Base-by-base conservation (phyloP, 2,888 invertebrate genomes). In the Apoda limacodes region DNA sequence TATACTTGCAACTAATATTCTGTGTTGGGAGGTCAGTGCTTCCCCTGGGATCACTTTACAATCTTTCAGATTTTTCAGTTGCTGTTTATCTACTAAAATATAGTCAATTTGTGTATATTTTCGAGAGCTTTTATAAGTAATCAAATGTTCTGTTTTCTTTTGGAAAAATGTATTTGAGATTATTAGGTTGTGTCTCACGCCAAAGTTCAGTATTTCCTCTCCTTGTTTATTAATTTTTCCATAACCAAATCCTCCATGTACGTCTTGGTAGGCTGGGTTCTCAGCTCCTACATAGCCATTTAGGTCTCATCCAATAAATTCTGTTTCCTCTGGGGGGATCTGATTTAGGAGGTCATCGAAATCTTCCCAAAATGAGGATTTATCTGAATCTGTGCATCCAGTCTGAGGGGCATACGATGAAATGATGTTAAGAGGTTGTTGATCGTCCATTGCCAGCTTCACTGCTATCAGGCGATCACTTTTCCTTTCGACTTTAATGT, bases 41-140 rank as follows among this genome's bases (percentile, higher is more conserved):
- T 43, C 38, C 4, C 39, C 40, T 1, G 39, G 43, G 3, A 41
- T 41, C 1, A 40, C 40, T 26, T 45, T 45, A 23, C 45, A 42
- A 17, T 40, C 40, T 20, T 24, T 40, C 9, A 22, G 28, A 5
- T 10, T 5, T 4, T 22, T 28, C 6, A 27, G 17, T 5, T 11
- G 6, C 4, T n/a, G n/a, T 4, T 11, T 22, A 11, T 35, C 26
- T 4, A 28, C 5, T 3, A 40, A 9, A 2, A 43, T 28, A 23
- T 26, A 40, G 15, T 43, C 40, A 15, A 40, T 39, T 22, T 43
- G 39, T 1, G 40, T 29, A 2, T 2, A 12, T 3, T 22, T 2
- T 2, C 12, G 15, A 6, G 30, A 33, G 14, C 45, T 37, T 24
- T 34, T 38, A 9, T 40, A 44, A 1, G 38, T 36, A 2, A 39